Base-by-base conservation (phyloP, 2,888 invertebrate species). In the Fabriciana adippe region DNA sequence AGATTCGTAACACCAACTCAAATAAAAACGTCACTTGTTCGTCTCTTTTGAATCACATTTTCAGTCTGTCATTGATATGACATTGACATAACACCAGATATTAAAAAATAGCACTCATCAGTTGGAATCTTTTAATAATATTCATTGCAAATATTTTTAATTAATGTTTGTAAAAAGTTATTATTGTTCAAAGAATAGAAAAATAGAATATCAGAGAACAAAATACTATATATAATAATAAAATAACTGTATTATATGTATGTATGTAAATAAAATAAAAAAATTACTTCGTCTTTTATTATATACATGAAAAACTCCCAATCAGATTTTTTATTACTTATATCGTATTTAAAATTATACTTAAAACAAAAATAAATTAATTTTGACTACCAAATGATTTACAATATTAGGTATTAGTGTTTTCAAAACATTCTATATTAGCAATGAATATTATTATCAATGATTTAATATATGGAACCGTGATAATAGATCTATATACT, bases 21-120 rank as follows among this genome's bases (percentile, higher is more conserved):
- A 45, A 64, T 13, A 8, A 65, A 65, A 59, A 18, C 14, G 11
- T 18, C 35, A 35, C 16, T 47, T 48, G n/a, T 50, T 66, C 21
- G 11, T 60, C 75, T 79, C 74, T 76, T 55, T 70, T 64, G 72
- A 76, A 76, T 69, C 64, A 67, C 70, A 68, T 63, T 67, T 63
- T 71, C 64, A 68, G 69, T 60, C n/a, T n/a, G 66, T 69, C 64
- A 69, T 60, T 60, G 41, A 63, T 35, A 62, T 51, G 48, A 66
- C 21, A 50, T 31, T 18, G 3, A 50, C 21, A 55, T 48, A 60
- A 26, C 14, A 26, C 16, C 57, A 47, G 47, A 57, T 57, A 47
- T 14, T 57, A 47, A 59, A 48, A 57, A 56, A 59, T 48, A 14
- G n/a, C 21, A 48, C 5, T 59, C 13, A 59, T 47, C 57, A 11